phyloP scores from a whole-genome alignment of 1,140 invertebrate species.

The Archivesica marissinica region DNA sequence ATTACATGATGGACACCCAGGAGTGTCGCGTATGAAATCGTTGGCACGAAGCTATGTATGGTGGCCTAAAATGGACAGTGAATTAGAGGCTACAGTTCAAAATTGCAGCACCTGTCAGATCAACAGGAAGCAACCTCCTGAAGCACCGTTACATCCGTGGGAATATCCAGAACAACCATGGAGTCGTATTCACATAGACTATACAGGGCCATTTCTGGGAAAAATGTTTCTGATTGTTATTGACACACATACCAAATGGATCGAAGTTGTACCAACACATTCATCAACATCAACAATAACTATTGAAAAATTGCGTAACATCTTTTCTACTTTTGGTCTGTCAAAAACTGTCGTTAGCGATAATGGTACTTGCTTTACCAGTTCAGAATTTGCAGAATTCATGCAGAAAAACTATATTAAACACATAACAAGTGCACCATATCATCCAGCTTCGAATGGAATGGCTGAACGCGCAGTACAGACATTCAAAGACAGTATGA shows the following conservation, averaged over 20 bases:
- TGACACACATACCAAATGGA: conserved; percentile 61
- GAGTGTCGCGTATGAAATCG: conserved; percentile 56
- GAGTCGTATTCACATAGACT: background rate
- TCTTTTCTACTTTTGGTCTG: too few species aligned
- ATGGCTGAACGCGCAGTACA: conserved; percentile 73
- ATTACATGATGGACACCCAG: conserved; percentile 62
- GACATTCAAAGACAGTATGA: conserved; percentile 63
- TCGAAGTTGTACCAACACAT: conserved; percentile 47
- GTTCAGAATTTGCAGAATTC: conserved; percentile 71
- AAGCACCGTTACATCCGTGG: background rate
- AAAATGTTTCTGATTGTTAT: background rate
- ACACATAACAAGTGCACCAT: conserved; percentile 67
- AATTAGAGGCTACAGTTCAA: background rate
- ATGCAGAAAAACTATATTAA: conserved; percentile 61
- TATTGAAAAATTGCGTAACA: conserved; percentile 77
- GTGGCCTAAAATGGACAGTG: conserved; percentile 56
- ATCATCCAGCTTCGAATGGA: conserved; percentile 75
- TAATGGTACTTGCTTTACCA: conserved; percentile 71
- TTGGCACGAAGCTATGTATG: conserved; percentile 57
- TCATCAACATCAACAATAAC: conserved; percentile 78
- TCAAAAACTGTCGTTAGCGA: conserved; percentile 68
- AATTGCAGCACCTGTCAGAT: conserved; percentile 4
- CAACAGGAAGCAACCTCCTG: too few species aligned
- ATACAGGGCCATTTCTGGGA: background rate
- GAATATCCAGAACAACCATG: background rate